Conservation (phyloP, 2,888 invertebrate genomes). For the Drosophila pseudotakahashii region DNA sequence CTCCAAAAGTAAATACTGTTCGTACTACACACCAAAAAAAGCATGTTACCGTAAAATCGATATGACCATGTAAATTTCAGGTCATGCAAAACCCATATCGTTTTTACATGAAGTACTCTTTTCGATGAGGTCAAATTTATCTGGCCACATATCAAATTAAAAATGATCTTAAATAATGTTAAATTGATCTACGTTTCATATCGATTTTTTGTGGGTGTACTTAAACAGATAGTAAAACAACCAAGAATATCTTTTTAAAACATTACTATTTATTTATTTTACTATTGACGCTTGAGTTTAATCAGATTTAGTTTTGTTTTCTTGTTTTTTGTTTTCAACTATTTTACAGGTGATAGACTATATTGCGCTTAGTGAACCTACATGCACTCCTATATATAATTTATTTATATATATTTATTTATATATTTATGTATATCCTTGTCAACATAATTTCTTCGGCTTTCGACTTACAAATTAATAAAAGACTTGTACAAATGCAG, state of each 20-base stretch:
- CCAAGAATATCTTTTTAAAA: constrained; percentile 23
- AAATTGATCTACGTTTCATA: no score
- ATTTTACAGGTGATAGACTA: constrained; percentile 73
- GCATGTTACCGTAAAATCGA: no score
- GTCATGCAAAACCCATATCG: no score
- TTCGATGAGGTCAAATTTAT: no score
- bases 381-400: constrained; percentile 56
- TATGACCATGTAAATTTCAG: no score
- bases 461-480: constrained; percentile 54
- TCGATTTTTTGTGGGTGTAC: no score
- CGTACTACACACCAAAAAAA: no score
- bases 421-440: constrained; percentile 43
- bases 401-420: constrained; percentile 36
- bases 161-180: no score
- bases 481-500: constrained; percentile 45
- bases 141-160: no score
- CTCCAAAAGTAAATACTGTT: no score
- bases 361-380: constrained; percentile 75
- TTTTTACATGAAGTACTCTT: no score
- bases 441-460: constrained; percentile 74
- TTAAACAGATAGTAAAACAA: neutral
- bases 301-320: constrained; percentile 42
- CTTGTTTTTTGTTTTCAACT: constrained; percentile 46
- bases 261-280: constrained; percentile 47
- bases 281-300: constrained; percentile 45